Percentiles rank a stretch among this genome's conserved stretches.
These are phyloP conservation scores for Ictalurus punctatus DNA, from an alignment of 2,113 vertebrate species.

Conservation along the genomic window DNA sequence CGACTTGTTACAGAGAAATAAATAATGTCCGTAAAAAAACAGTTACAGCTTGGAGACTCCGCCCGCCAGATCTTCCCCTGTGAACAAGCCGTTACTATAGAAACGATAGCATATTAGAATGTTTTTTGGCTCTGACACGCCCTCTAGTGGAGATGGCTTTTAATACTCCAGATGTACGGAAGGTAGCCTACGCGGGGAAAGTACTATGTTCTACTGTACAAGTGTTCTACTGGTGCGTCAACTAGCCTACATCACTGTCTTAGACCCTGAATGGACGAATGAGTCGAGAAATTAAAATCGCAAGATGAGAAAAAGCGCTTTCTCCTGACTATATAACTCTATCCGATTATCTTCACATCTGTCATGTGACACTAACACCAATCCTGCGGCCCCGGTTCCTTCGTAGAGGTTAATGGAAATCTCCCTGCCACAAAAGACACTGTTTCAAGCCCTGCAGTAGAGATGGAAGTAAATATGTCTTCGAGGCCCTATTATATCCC, in stretches of 20 bases:
- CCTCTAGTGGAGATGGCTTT: neutral
- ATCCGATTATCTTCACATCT: slow-evolving; percentile 18
- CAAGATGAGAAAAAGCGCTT: neutral
- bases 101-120: neutral
- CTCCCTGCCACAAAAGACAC: slow-evolving; percentile 49
- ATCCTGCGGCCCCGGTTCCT: neutral
- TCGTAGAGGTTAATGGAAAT: slow-evolving; percentile 59
- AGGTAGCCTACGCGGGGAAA: neutral
- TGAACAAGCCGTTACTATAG: neutral
- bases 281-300: neutral
- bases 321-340: slow-evolving; percentile 20
- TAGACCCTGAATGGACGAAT: too few species aligned
- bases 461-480: slow-evolving; percentile 55
- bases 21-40: too few species aligned
- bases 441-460: slow-evolving; percentile 32
- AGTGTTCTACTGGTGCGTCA: neutral
- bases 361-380: neutral
- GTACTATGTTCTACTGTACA: neutral
- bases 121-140: neutral
- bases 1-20: neutral
- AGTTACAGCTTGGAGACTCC: neutral
- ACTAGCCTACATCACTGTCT: neutral
- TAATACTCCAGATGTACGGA: neutral
- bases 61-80: too few species aligned
- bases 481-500: slow-evolving; percentile 32